Evolutionary conservation across 2,797 vertebrate genomes (phyloP).

Genomic region (Triplophysa bombifrons): DNA sequence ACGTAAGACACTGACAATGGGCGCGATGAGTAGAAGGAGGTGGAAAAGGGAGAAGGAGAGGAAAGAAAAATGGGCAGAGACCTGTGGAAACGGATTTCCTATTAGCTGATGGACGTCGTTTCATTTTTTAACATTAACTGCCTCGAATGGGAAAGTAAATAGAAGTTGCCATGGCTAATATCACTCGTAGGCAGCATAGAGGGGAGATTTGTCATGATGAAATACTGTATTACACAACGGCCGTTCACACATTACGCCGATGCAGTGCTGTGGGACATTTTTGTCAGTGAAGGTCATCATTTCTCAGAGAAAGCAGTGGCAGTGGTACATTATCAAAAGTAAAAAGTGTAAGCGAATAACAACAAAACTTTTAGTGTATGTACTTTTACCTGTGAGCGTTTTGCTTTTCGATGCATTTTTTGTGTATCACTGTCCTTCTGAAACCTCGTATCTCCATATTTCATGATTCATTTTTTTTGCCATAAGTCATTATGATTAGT

Average conservation of each 20-base stretch:
- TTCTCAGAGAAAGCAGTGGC: not conserved
- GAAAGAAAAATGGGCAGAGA: constrained; percentile 71
- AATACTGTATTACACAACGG: constrained; percentile 17
- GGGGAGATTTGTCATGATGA: constrained; percentile 50
- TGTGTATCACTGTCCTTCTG: too few relatives aligned
- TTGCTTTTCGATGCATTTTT: too few relatives aligned
- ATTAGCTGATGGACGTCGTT: constrained; percentile 78
- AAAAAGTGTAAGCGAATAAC: not conserved
- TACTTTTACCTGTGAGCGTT: too few relatives aligned
- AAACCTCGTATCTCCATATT: too few relatives aligned
- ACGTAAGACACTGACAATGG: constrained; percentile 85
- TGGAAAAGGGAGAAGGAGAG: constrained; percentile 75
- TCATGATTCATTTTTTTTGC: too few relatives aligned
- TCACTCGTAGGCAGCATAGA: constrained; percentile 74
- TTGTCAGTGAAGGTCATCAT: constrained; percentile 26
- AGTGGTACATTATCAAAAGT: constrained; percentile 12
- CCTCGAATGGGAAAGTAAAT: constrained; percentile 75
- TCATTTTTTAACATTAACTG: constrained; percentile 73
- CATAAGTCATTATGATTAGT: too few relatives aligned
- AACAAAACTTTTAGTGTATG: not conserved
- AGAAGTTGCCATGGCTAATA: constrained; percentile 74
- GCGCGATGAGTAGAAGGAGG: constrained; percentile 83
- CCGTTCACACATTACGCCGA: constrained; percentile 5
- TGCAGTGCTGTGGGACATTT: constrained; percentile 10
- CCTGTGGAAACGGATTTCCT: constrained; percentile 89